Conservation (phyloP, 1,140 invertebrate genomes). For the Drosophila navojoa region DNA sequence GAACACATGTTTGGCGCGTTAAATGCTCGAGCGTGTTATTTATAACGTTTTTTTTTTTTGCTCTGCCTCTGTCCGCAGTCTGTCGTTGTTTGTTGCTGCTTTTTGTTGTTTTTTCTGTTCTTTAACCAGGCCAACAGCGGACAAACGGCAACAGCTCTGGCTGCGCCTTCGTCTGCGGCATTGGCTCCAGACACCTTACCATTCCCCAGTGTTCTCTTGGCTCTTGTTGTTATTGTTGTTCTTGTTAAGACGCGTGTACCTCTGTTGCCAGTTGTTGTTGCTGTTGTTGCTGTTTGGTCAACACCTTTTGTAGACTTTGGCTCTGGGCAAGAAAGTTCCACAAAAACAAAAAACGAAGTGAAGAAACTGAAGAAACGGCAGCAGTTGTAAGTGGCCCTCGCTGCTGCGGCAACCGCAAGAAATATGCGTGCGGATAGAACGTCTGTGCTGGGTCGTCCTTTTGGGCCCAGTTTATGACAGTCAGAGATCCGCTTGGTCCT, state of each 20-base stretch:
- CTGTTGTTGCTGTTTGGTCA: slow-evolving; percentile 67
- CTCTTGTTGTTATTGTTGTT: slow-evolving; percentile 38
- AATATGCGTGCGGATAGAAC: slow-evolving; percentile 65
- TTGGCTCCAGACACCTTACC: slow-evolving; percentile 22
- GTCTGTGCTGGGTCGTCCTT: slow-evolving; percentile 51
- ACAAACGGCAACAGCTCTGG: slow-evolving; percentile 13
- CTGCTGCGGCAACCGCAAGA: slow-evolving; percentile 61
- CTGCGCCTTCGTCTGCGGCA: slow-evolving; percentile 5
- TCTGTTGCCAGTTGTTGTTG: slow-evolving; percentile 44
- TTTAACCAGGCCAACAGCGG: slow-evolving; percentile 58
- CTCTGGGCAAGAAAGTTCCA: slow-evolving; percentile 65
- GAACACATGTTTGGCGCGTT: slow-evolving; percentile 81
- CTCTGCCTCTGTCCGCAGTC: not conserved
- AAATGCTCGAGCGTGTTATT: slow-evolving; percentile 82
- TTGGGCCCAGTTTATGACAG: slow-evolving; percentile 65
- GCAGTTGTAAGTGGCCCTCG: slow-evolving; percentile 76
- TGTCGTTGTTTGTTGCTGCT: no score
- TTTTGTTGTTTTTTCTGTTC: not conserved
- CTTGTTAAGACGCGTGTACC: slow-evolving; percentile 73
- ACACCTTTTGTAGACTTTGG: slow-evolving; percentile 80
- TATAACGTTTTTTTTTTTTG: slow-evolving; percentile 76
- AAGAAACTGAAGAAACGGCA: slow-evolving; percentile 60
- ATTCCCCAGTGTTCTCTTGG: slow-evolving; percentile 13
- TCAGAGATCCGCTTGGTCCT: slow-evolving; percentile 56
- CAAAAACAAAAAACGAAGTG: slow-evolving; percentile 6